Evolutionary conservation across 1,140 invertebrate genomes (phyloP).

Genomic region (Diabrotica virgifera): DNA sequence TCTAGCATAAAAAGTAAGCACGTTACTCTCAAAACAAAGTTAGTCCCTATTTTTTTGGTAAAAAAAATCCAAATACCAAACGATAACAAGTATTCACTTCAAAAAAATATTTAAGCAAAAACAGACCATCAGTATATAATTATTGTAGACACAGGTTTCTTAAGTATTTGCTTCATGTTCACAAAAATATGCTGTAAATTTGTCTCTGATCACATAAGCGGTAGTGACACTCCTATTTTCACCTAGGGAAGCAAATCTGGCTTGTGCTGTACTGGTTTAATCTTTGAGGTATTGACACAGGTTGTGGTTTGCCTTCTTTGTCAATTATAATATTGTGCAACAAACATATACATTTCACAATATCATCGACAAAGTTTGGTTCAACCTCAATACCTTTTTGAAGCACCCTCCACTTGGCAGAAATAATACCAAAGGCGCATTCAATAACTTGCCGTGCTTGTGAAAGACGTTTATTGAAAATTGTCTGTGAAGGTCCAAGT

Average conservation of each 20-base stretch:
- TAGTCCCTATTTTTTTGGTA: too few species aligned
- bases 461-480: too few species aligned
- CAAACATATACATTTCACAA: background rate
- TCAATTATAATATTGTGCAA: background rate
- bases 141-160: slow-evolving; percentile 5
- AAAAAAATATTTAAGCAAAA: slow-evolving; percentile 14
- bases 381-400: too few species aligned
- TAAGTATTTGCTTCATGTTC: slow-evolving; percentile 14
- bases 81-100: too few species aligned
- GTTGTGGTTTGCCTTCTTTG: slow-evolving; percentile 8
- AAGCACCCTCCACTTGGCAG: too few species aligned
- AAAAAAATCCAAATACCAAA: too few species aligned
- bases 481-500: too few species aligned
- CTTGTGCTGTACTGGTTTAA: slow-evolving; percentile 11
- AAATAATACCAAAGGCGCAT: too few species aligned
- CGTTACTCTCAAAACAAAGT: too few species aligned
- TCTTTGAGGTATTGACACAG: slow-evolving; percentile 7
- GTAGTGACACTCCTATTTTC: slow-evolving; percentile 6
- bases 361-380: background rate
- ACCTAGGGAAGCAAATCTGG: slow-evolving; percentile 14
- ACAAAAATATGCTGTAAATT: slow-evolving; percentile 18
- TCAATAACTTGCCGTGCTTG: too few species aligned
- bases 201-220: slow-evolving; percentile 11
- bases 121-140: background rate
- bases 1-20: too few species aligned